A percentile compares a stretch with the other conserved stretches of the same genome.
phyloP scores from a whole-genome alignment of 2,888 invertebrate genomes.

The Pachydiplax longipennis region DNA sequence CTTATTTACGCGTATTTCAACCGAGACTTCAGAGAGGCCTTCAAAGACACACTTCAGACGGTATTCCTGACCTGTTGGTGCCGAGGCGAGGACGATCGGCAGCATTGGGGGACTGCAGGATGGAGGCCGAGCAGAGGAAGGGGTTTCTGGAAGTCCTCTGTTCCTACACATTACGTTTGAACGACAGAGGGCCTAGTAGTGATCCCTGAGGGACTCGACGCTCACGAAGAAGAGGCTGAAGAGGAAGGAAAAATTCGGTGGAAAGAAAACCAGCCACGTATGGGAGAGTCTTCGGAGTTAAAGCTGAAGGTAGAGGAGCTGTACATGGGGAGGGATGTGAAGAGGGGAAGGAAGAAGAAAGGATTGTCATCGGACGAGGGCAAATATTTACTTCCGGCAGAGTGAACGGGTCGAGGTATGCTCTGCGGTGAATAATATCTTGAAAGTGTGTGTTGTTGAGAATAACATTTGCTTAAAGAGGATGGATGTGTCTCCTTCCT shows the following conservation, averaged over 20 bases:
- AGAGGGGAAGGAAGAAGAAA: neutral
- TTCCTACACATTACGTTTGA: neutral
- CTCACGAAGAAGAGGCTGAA: neutral
- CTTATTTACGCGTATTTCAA: slow-evolving; percentile 98
- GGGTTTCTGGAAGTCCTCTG: neutral
- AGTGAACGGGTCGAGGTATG: neutral
- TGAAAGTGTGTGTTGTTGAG: neutral
- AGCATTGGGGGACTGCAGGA: neutral
- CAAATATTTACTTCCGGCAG: neutral
- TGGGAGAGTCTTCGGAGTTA: neutral
- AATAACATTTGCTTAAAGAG: neutral
- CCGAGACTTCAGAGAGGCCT: slow-evolving; percentile 93
- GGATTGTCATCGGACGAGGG: neutral
- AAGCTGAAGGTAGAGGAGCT: neutral
- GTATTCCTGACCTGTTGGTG: slow-evolving; percentile 29
- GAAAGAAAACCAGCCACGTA: neutral
- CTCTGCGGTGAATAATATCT: neutral
- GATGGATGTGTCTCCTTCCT: no score
- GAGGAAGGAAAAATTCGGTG: neutral
- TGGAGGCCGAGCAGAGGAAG: neutral
- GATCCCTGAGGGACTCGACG: neutral
- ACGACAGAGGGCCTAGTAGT: neutral
- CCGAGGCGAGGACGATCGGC: neutral
- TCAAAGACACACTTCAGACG: slow-evolving; percentile 82
- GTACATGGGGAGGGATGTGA: neutral